Evolutionary conservation across 1,140 invertebrate genomes (phyloP).

Genomic region (Eubasilissa regina): DNA sequence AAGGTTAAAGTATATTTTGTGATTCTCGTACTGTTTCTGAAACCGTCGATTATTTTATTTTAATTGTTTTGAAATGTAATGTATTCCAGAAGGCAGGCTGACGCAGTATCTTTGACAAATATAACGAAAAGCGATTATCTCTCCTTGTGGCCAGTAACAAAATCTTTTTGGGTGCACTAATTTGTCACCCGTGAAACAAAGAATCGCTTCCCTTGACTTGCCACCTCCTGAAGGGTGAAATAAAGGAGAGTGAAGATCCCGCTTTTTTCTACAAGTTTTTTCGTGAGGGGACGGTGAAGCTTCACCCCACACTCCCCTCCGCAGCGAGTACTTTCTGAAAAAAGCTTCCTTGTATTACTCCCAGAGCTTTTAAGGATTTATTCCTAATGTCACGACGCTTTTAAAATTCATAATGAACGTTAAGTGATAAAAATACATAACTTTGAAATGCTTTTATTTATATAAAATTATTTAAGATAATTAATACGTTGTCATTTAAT

Average conservation of each 20-base stretch:
- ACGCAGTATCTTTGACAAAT: slow-evolving; percentile 3
- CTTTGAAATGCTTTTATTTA: slow-evolving; percentile 39
- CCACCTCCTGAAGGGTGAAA: slow-evolving; percentile 35
- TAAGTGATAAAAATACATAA: slow-evolving; percentile 42
- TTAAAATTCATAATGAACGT: slow-evolving; percentile 46
- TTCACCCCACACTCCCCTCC: slow-evolving; percentile 12
- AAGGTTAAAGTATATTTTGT: too few relatives aligned
- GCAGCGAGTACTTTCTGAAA: slow-evolving; percentile 37
- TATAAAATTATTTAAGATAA: slow-evolving; percentile 1
- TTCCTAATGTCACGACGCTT: slow-evolving; percentile 45
- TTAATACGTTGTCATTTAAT: too few relatives aligned
- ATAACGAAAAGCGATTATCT: slow-evolving; percentile 20
- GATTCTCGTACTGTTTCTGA: too few relatives aligned
- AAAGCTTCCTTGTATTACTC: slow-evolving; percentile 50
- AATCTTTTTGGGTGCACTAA: slow-evolving; percentile 29
- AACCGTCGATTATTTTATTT: too few relatives aligned
- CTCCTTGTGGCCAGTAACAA: slow-evolving; percentile 35
- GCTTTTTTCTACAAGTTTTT: slow-evolving; percentile 48
- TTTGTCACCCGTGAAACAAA: slow-evolving; percentile 38
- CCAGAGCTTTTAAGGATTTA: slow-evolving; percentile 52
- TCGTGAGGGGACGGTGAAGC: slow-evolving; percentile 7
- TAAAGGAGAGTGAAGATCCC: slow-evolving; percentile 47
- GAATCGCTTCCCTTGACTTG: slow-evolving; percentile 24
- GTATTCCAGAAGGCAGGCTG: neutral
- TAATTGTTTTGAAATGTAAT: too few relatives aligned